phyloP scores from a whole-genome alignment of 2,888 invertebrate species.

The Drosophila infuscata region DNA sequence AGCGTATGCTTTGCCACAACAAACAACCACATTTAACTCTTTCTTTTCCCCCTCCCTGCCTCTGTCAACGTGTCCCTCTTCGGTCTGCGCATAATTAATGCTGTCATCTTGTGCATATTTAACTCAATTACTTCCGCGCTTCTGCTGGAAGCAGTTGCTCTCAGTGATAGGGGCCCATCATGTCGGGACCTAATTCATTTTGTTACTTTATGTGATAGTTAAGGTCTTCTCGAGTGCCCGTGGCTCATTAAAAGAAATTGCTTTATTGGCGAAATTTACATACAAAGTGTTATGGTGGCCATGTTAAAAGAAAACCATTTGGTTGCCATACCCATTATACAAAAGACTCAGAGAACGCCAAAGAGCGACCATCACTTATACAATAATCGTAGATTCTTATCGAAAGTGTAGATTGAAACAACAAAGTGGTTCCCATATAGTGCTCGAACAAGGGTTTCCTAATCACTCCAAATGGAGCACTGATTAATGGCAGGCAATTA shows the following conservation, averaged over 20 bases:
- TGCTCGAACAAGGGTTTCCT: not conserved
- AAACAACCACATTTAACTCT: conserved; percentile 75
- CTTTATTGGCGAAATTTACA: conserved; percentile 76
- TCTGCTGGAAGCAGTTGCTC: conserved; percentile 45
- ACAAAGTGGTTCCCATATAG: conserved; percentile 28
- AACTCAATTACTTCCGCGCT: conserved; percentile 79
- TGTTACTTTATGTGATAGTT: conserved; percentile 73
- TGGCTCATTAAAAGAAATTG: conserved; percentile 76
- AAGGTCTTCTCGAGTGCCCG: conserved; percentile 51
- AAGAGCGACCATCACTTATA: conserved; percentile 24
- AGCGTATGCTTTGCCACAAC: conserved; percentile 59
- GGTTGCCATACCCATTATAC: conserved; percentile 57
- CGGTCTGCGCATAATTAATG: conserved; percentile 72
- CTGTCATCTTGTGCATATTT: conserved; percentile 80
- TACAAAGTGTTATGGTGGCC: conserved; percentile 76
- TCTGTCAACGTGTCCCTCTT: not conserved
- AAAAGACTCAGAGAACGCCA: conserved; percentile 34
- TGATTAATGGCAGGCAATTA: conserved; percentile 3
- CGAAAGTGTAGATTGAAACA: conserved; percentile 27
- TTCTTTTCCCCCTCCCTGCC: conserved; percentile 16
- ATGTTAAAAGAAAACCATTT: conserved; percentile 68
- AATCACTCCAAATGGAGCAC: not conserved
- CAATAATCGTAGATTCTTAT: conserved; percentile 43
- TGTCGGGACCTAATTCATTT: conserved; percentile 73
- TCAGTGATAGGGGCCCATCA: conserved; percentile 71